Conservation (phyloP, 2,113 vertebrate genomes). For the Scolopax mira region DNA sequence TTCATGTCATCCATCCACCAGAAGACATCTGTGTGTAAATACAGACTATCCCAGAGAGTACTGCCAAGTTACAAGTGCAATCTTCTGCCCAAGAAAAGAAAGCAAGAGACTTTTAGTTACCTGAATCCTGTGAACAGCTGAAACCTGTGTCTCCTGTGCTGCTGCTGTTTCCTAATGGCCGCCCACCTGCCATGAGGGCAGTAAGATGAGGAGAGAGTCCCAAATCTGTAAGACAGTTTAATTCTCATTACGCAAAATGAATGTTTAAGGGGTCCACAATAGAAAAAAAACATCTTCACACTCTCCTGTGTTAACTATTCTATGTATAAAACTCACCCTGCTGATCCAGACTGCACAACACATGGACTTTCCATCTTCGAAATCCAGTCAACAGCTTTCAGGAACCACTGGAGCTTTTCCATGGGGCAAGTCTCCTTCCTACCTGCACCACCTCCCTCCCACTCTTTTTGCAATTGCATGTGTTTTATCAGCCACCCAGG, state of each 20-base stretch:
- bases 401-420: background rate
- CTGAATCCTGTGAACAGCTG: constrained; percentile 97
- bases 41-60: background rate
- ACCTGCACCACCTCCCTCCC: background rate
- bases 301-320: background rate
- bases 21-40: background rate
- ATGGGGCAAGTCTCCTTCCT: background rate
- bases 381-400: background rate
- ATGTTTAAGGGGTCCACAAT: background rate
- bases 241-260: background rate
- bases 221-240: constrained; percentile 81
- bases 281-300: background rate
- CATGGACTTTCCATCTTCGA: background rate
- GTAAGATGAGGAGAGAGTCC: constrained; percentile 97
- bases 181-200: constrained; percentile 89
- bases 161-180: constrained; percentile 87
- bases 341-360: background rate
- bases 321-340: background rate
- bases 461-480: background rate
- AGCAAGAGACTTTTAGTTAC: constrained; percentile 66
- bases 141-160: constrained; percentile 96
- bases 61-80: background rate
- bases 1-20: background rate
- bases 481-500: background rate
- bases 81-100: background rate